Base-by-base conservation (phyloP, 1,140 invertebrate genomes). In the Ganaspis sp. region DNA sequence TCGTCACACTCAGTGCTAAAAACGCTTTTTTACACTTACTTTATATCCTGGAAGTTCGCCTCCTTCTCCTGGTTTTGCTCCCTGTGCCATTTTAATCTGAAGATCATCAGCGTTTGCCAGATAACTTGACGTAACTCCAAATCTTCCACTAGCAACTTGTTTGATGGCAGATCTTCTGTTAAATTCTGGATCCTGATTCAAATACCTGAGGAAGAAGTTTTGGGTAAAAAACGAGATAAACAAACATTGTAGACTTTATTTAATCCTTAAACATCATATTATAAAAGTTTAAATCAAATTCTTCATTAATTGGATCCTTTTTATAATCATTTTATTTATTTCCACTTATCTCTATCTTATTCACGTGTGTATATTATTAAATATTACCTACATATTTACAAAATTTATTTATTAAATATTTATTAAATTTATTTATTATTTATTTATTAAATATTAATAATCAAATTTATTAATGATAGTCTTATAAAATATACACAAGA, bases 71-170 rank as follows among this genome's bases (percentile, higher is more conserved):
- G 98, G 98, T 86, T 99, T 99, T 21, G 98, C 98, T 15, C 98
- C 98, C 91, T 99, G 98, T n/a, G 98, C 98, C 97, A 99, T 99
- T 92, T 99, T 99, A 86, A 99, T 99, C 91, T 99, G 98, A 71
- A 99, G 87, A 90, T 99, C 98, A 90, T 99, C 97, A 15, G 98
- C 97, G 92, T 99, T 97, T 9, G 98, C 97, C 34, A 99, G 90
- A 88, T 99, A 99, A 0, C 98, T 96, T 45, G 97, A 97, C 0
- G 98, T 99, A 0, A 99, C 99, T 19, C 99, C 99, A 92, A 99
- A 99, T 70, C 99, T 93, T 19, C 98, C 99, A 42, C 97, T 99
- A 6, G 99, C 99, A 38, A 99, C 97, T 93, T 98, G 95, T 83
- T 97, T 97, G 78, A 97, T 97, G 1, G 96, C 94, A 4, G 96